Percentiles rank a stretch among this genome's conserved stretches.
Evolutionary conservation across 2,888 invertebrate species (phyloP).

Genomic region (Cryptocephalus primarius): DNA sequence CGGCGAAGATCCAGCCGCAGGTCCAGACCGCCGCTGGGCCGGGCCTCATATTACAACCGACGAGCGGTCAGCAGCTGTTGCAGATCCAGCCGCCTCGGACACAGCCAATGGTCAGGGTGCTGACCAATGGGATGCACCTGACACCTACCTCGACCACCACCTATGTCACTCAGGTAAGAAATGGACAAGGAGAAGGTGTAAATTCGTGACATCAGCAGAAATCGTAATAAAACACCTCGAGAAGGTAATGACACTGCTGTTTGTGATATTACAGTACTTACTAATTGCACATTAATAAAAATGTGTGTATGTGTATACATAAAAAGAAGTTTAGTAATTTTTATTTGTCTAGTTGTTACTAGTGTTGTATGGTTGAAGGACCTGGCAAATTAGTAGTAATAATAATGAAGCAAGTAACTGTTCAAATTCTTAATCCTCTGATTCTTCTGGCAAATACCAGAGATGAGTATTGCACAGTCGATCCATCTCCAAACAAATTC

Average conservation of each 20-base stretch:
- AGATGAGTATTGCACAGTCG: too few relatives aligned
- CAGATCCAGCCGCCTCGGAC: slow-evolving; percentile 28
- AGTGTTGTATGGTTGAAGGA: too few relatives aligned
- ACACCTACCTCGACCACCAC: slow-evolving; percentile 33
- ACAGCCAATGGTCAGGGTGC: slow-evolving; percentile 42
- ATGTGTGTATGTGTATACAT: neutral
- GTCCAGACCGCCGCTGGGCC: slow-evolving; percentile 28
- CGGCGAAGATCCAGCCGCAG: slow-evolving; percentile 37
- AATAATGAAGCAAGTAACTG: too few relatives aligned
- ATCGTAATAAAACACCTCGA: neutral
- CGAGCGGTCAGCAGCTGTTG: slow-evolving; percentile 29
- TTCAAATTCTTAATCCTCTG: too few relatives aligned
- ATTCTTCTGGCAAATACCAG: too few relatives aligned
- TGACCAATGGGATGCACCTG: slow-evolving; percentile 44
- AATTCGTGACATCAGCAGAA: neutral
- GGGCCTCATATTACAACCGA: slow-evolving; percentile 34
- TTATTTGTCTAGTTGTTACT: too few relatives aligned
- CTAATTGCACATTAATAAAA: neutral
- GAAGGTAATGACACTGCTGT: neutral
- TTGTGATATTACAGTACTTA: neutral
- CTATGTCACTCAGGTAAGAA: slow-evolving; percentile 24
- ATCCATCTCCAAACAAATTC: too few relatives aligned
- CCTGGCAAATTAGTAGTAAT: too few relatives aligned
- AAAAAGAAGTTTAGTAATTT: too few relatives aligned
- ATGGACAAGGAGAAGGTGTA: neutral